Conservation (phyloP, 1,140 invertebrate genomes). For the Bicyclus anynana region DNA sequence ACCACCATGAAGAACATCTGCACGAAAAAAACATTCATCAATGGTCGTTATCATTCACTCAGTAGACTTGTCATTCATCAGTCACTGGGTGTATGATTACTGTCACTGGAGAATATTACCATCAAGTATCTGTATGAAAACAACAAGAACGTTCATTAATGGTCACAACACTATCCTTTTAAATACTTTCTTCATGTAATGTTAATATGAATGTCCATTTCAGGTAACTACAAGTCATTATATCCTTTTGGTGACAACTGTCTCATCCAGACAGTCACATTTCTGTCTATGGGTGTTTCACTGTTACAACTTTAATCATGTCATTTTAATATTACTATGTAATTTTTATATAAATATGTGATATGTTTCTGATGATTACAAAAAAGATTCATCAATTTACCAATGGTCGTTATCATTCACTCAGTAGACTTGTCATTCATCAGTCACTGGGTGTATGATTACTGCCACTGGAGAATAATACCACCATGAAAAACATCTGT, state of each 20-base stretch:
- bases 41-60: constrained; percentile 5
- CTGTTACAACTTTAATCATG: too few species aligned
- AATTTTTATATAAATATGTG: too few species aligned
- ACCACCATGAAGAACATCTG: background rate
- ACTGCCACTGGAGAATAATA: constrained; percentile 1
- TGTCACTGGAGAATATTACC: background rate
- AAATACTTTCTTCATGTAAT: too few species aligned
- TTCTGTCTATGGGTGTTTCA: too few species aligned
- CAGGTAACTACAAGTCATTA: too few species aligned
- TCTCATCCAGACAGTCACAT: too few species aligned
- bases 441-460: constrained; percentile 39
- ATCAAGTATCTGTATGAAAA: background rate
- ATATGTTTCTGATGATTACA: too few species aligned
- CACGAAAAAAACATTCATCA: background rate
- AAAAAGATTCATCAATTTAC: background rate
- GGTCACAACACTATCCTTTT: too few species aligned
- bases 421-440: constrained; percentile 25
- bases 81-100: constrained; percentile 41
- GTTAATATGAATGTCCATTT: too few species aligned
- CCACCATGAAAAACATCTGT: background rate
- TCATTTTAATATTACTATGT: too few species aligned
- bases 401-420: constrained; percentile 5
- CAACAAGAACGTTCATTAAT: background rate
- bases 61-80: constrained; percentile 28
- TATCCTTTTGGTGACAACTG: too few species aligned